phyloP scores from a whole-genome alignment of 2,113 vertebrate species.

The Tylochromis polylepis region DNA sequence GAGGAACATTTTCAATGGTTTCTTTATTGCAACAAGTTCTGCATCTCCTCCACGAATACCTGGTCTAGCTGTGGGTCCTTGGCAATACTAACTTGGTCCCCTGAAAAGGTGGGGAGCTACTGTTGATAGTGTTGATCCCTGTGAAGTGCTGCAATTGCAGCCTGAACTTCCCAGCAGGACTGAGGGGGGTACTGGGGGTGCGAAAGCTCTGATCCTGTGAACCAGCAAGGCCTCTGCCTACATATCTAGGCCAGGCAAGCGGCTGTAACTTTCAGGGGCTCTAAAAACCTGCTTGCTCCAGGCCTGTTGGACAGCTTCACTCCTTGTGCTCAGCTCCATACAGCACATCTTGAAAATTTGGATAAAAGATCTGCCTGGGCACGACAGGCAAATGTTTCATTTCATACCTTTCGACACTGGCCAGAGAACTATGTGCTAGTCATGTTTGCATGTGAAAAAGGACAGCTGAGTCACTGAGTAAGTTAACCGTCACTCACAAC shows the following conservation, averaged over 20 bases:
- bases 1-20: neutral
- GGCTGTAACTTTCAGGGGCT: neutral
- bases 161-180: neutral
- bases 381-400: neutral
- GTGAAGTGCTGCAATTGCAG: neutral
- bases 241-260: no score
- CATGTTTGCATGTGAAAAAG: neutral
- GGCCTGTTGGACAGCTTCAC: neutral
- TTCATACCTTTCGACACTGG: neutral
- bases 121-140: neutral
- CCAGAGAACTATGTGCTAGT: neutral
- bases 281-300: neutral
- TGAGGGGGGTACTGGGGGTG: no score
- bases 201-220: neutral
- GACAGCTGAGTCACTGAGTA: neutral
- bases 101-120: neutral
- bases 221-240: neutral
- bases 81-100: neutral
- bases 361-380: neutral
- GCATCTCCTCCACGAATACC: neutral
- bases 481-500: neutral
- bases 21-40: neutral
- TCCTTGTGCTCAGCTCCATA: neutral
- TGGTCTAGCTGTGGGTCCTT: neutral
- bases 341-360: neutral